Conservation (phyloP, 2,888 invertebrate genomes). For the Eupsilia transversa region DNA sequence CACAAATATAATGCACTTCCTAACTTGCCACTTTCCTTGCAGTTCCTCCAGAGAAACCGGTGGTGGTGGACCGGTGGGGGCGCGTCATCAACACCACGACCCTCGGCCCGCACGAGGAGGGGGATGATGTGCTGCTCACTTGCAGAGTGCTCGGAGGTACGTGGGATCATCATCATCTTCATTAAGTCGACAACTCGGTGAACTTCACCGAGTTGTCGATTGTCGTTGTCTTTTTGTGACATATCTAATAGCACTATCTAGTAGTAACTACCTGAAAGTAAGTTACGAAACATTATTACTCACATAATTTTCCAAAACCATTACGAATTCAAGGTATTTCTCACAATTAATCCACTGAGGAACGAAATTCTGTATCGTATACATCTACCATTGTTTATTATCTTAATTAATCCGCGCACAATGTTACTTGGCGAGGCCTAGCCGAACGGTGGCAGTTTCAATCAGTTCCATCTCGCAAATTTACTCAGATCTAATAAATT, state of each 20-base stretch:
- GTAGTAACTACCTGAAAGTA: not conserved
- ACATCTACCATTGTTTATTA: conserved; percentile 63
- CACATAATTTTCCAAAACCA: conserved; percentile 22
- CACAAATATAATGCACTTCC: not conserved
- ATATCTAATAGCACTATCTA: not conserved
- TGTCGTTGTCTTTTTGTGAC: too few relatives aligned
- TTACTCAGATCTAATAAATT: conserved; percentile 72
- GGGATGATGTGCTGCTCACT: conserved; percentile 95
- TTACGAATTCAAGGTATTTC: conserved; percentile 39
- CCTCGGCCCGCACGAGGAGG: conserved; percentile 96
- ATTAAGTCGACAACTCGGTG: not conserved
- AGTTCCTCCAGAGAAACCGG: conserved; percentile 97
- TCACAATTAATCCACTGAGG: conserved; percentile 51
- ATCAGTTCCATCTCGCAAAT: conserved; percentile 68
- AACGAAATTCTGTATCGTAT: conserved; percentile 50
- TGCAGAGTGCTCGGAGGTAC: conserved; percentile 96
- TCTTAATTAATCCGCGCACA: conserved; percentile 66
- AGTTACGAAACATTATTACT: conserved; percentile 22
- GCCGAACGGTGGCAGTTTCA: conserved; percentile 61
- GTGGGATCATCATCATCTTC: not conserved
- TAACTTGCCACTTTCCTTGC: conserved; percentile 71
- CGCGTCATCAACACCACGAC: conserved; percentile 94
- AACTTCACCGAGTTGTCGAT: too few relatives aligned
- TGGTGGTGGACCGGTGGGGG: conserved; percentile 96
- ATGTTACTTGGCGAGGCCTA: conserved; percentile 47